Percentiles rank a stretch among this genome's conserved stretches.
Evolutionary conservation across 2,113 vertebrate species (phyloP).

Genomic region (Megaleporinus macrocephalus): DNA sequence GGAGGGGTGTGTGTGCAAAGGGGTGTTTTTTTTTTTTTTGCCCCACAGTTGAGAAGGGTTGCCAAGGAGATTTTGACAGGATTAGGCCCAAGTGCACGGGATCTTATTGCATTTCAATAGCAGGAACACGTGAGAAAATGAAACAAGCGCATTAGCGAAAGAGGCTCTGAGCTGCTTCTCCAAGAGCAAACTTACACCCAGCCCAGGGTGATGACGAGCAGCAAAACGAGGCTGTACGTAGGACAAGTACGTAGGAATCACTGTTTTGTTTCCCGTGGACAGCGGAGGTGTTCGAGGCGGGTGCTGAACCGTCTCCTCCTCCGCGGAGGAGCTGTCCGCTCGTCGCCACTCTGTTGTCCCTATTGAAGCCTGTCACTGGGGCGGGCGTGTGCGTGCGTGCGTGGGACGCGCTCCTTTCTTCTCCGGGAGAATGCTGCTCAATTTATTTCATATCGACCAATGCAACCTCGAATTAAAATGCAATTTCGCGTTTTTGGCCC

Average conservation of each 20-base stretch:
- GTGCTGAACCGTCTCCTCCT: background rate
- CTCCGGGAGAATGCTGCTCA: constrained; percentile 48
- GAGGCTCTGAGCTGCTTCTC: constrained; percentile 57
- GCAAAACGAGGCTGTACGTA: background rate
- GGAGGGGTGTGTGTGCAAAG: background rate
- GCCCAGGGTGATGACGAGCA: background rate
- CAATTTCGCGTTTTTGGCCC: constrained; percentile 69
- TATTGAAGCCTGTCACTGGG: background rate
- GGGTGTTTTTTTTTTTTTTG: constrained; percentile 34
- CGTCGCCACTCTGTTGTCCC: too few species aligned
- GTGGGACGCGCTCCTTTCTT: constrained; percentile 47
- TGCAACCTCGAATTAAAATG: constrained; percentile 74
- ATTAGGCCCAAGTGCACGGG: constrained; percentile 84
- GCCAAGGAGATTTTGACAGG: constrained; percentile 79
- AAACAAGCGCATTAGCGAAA: constrained; percentile 68
- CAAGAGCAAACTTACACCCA: constrained; percentile 41
- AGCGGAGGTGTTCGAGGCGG: background rate
- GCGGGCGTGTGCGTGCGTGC: background rate
- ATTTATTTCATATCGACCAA: constrained; percentile 71
- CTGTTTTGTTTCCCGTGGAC: background rate
- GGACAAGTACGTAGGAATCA: background rate
- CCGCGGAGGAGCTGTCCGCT: too few species aligned
- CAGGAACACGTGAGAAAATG: constrained; percentile 82
- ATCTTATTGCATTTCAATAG: constrained; percentile 78
- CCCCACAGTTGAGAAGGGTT: constrained; percentile 72